Evolutionary conservation across 2,113 vertebrate genomes (phyloP).

Genomic region (Pica pica): DNA sequence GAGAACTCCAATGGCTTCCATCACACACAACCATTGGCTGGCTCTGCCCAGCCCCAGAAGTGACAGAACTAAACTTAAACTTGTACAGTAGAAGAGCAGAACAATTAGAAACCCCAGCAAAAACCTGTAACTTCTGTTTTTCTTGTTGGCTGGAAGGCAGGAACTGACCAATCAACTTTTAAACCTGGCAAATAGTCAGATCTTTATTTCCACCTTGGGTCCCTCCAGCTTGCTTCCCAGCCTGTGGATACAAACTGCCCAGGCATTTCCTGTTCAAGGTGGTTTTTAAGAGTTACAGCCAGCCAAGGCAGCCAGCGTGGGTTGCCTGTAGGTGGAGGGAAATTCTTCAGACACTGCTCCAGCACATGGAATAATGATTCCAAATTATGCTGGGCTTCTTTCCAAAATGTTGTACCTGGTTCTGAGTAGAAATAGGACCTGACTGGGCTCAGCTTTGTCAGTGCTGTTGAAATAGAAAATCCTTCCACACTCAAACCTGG

Average conservation of each 20-base stretch:
- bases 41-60: not conserved
- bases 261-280: slow-evolving; percentile 75
- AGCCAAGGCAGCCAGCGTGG: slow-evolving; percentile 62
- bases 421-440: slow-evolving; percentile 30
- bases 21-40: not conserved
- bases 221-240: slow-evolving; percentile 52
- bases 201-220: slow-evolving; percentile 60
- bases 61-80: not conserved
- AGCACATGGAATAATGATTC: slow-evolving; percentile 55
- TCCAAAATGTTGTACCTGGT: slow-evolving; percentile 51
- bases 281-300: slow-evolving; percentile 35
- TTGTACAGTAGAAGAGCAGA: not conserved
- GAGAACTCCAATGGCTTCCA: not conserved
- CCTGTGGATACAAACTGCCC: slow-evolving; percentile 55
- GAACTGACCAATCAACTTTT: slow-evolving; percentile 54
- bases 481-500: not conserved
- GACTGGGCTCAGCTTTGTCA: slow-evolving; percentile 11
- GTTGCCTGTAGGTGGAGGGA: slow-evolving; percentile 64
- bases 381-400: slow-evolving; percentile 5
- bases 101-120: not conserved
- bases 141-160: slow-evolving; percentile 14
- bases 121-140: not conserved
- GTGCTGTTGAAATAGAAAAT: not conserved
- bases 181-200: slow-evolving; percentile 45
- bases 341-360: slow-evolving; percentile 68